Evolutionary conservation across 2,797 vertebrate species (phyloP), one percentile per base, ranked within the genome.

Genomic region (Chelonia mydas): DNA sequence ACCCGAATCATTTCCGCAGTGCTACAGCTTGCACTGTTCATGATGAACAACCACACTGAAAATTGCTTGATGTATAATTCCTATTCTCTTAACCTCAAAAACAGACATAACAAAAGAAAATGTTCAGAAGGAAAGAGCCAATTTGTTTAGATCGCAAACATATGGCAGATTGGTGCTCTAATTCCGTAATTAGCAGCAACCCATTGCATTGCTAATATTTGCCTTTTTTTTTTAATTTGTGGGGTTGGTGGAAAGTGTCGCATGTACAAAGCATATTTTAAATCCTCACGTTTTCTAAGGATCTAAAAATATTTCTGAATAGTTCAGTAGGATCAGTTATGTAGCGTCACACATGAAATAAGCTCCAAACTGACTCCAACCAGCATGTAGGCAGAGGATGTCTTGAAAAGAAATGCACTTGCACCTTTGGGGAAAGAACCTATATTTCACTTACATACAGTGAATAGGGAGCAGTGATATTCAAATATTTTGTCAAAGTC

Each of bases 111-210:
- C 59, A 55, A 12, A 93, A 57, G 37, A 76, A 85, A 94, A 95
- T 68, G 50, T 90, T 92, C 17, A 78, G 89, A 90, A 92, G 10
- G 68, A 93, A 5, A 86, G 92, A 57, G n/a, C 86, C 90, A 90
- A 93, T 95, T 88, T 94, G 88, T 94, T 97, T 91, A 55, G 86
- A 51, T 91, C 88, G 51, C 86, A 91, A 93, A 78, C 82, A 91
- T 0, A 86, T 45, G 94, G 76, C 87, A 80, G 65, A 80, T 96
- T 94, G 87, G 82, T 80, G 94, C 89, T 88, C 89, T 16, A 33
- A 51, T 91, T 88, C 84, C 74, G 53, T 72, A 90, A 89, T 41
- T 5, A 85, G 47, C 89, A 92, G 84, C 65, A 91, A 78, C 65
- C 11, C 10, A 11, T 21, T 23, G n/a, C 37, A 72, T 31, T 61